A percentile compares a stretch with the other conserved stretches of the same genome.
Conservation (phyloP, 1,140 invertebrate species). For the Microplitis mediator region DNA sequence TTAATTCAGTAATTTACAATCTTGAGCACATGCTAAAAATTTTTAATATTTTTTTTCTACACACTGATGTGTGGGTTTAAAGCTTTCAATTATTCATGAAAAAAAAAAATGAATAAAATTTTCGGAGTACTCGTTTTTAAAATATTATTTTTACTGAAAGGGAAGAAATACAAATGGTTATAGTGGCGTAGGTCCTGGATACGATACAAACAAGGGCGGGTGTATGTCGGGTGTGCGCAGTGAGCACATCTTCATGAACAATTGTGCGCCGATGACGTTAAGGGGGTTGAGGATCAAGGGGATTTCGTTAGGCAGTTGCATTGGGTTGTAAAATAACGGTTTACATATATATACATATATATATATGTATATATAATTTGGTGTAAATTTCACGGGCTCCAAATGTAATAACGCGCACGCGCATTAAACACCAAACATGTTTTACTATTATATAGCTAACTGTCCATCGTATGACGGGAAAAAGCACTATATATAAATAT, state of each 20-base stretch:
- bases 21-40: too few relatives aligned
- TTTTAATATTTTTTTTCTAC: too few relatives aligned
- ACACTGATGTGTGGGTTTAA: too few relatives aligned
- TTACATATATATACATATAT: not conserved
- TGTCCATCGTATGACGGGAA: not conserved
- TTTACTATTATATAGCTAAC: too few relatives aligned
- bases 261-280: not conserved
- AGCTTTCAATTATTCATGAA: too few relatives aligned
- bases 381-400: not conserved
- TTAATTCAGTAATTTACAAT: too few relatives aligned
- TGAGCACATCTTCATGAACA: not conserved
- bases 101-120: not conserved
- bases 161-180: not conserved
- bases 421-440: not conserved
- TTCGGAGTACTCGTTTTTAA: not conserved
- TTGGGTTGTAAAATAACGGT: constrained; percentile 3
- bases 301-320: not conserved
- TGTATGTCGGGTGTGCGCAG: not conserved
- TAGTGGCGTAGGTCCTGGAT: constrained; percentile 19
- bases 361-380: not conserved
- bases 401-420: not conserved
- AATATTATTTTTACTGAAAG: too few relatives aligned
- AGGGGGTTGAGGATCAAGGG: not conserved
- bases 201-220: not conserved
- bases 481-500: not conserved